Evolutionary conservation across 35 echinoderm and acorn worm genomes (phyloP).

Genomic region (Holothuria glaberrima): DNA sequence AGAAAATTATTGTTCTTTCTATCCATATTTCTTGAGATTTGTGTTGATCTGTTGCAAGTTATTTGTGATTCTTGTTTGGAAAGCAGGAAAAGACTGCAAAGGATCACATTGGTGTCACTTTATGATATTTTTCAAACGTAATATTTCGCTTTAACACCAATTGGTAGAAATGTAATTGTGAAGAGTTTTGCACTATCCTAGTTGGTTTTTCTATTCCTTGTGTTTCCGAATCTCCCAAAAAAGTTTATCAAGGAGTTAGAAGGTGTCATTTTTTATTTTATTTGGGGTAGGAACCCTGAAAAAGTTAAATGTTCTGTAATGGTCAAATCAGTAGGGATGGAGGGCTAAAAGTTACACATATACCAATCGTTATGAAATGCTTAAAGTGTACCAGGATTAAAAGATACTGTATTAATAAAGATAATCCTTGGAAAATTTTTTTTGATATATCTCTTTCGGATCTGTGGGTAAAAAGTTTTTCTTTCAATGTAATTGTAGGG

Average conservation of each 20-base stretch:
- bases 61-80: no score
- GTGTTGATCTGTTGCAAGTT: no score
- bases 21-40: no score
- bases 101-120: no score
- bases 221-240: not conserved
- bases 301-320: slow-evolving; percentile 20
- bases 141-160: no score
- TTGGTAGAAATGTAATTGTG: not conserved
- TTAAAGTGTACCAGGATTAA: not conserved
- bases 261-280: not conserved
- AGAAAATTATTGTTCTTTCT: no score
- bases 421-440: not conserved
- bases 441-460: not conserved
- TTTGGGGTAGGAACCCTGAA: slow-evolving; percentile 5
- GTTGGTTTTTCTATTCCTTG: slow-evolving; percentile 11
- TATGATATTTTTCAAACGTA: no score
- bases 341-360: not conserved
- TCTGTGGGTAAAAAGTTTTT: not conserved
- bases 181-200: slow-evolving; percentile 10
- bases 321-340: slow-evolving; percentile 14
- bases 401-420: not conserved
- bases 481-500: not conserved
- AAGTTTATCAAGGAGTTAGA: slow-evolving; percentile 20
- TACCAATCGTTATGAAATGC: no score
- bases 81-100: no score